phyloP scores from a whole-genome alignment of 2,797 vertebrate genomes.

The Hippopotamyrus pictus region DNA sequence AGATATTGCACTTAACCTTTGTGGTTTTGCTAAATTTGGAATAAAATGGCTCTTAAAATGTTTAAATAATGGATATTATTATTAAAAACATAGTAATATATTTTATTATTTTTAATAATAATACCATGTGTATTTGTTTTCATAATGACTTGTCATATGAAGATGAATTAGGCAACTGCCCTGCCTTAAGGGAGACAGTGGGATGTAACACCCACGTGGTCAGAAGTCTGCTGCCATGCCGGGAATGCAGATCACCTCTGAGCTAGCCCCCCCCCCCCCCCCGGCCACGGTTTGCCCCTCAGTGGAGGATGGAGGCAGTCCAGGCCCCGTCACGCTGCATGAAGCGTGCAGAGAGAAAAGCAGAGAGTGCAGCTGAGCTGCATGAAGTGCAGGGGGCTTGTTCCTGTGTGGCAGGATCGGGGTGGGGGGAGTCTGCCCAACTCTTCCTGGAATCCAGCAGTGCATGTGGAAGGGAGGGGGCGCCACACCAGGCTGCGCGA shows the following conservation, averaged over 20 bases:
- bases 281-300: neutral
- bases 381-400: neutral
- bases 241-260: neutral
- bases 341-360: neutral
- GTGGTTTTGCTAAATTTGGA: slow-evolving; percentile 1
- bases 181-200: neutral
- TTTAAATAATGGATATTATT: slow-evolving; percentile 8
- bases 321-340: neutral
- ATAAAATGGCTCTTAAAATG: neutral
- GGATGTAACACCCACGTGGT: neutral
- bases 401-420: neutral
- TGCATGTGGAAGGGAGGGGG: neutral
- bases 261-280: neutral
- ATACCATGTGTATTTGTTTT: neutral
- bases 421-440: neutral
- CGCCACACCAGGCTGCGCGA: neutral
- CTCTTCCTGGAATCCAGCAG: slow-evolving; percentile 6
- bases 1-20: neutral
- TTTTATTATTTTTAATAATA: slow-evolving; percentile 6
- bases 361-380: neutral
- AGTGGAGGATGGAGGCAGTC: neutral
- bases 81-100: slow-evolving; percentile 3
- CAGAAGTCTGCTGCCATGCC: neutral
- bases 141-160: neutral
- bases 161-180: neutral